phyloP scores from a whole-genome alignment of 2,113 vertebrate species.

The Cyanoderma ruficeps region DNA sequence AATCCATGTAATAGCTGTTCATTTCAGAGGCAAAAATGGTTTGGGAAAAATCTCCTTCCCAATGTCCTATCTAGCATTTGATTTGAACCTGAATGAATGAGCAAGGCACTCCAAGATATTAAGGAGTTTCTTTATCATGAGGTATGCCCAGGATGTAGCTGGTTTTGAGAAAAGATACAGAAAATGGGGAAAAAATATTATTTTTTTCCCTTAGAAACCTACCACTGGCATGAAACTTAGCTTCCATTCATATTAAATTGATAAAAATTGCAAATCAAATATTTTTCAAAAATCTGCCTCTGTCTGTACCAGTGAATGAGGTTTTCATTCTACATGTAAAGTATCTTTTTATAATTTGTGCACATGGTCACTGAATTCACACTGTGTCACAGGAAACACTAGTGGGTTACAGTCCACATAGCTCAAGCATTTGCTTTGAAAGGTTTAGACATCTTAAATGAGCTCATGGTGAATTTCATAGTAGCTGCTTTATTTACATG shows the following conservation, averaged over 20 bases:
- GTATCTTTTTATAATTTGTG: neutral
- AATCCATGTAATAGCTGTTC: neutral
- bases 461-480: slow-evolving; percentile 46
- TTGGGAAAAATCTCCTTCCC: neutral
- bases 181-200: neutral
- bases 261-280: neutral
- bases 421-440: slow-evolving; percentile 30
- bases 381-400: neutral
- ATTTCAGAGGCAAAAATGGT: neutral
- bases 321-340: neutral
- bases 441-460: slow-evolving; percentile 31
- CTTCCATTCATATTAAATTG: neutral
- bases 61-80: neutral
- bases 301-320: neutral
- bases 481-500: slow-evolving; percentile 46
- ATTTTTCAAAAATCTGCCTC: neutral
- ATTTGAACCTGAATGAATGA: neutral
- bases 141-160: neutral
- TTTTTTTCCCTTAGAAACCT: neutral
- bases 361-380: neutral
- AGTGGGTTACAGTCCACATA: neutral
- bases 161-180: neutral
- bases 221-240: neutral
- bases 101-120: neutral
- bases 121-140: neutral